phyloP scores from a whole-genome alignment of 2,113 vertebrate genomes.

The Heterochromis multidens region DNA sequence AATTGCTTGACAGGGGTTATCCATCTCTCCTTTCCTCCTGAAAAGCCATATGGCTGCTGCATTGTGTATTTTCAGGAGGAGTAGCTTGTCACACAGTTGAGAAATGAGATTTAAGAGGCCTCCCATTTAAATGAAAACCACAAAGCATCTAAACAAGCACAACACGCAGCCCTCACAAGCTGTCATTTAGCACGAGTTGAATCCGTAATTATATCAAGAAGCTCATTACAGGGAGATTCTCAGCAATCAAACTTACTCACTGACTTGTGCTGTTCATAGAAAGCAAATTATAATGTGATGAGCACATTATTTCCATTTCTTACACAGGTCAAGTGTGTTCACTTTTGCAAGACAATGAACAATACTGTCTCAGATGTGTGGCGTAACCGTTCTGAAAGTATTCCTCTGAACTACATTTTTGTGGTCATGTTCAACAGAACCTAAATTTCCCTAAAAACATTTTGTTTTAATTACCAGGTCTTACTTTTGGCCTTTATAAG shows the following conservation, averaged over 20 bases:
- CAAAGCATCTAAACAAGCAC: conserved; percentile 36
- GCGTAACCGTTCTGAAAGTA: not conserved
- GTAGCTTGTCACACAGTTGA: conserved; percentile 9
- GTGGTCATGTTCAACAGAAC: not conserved
- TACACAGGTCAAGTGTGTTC: not conserved
- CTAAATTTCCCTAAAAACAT: not conserved
- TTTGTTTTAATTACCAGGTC: not conserved
- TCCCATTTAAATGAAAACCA: conserved; percentile 35
- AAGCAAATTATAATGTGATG: conserved; percentile 17
- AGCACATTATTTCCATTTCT: not conserved
- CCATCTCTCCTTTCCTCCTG: not conserved
- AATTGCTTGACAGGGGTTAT: not conserved
- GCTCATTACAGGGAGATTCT: not conserved
- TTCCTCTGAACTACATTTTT: not conserved
- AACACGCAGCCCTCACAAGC: conserved; percentile 15
- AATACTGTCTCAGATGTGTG: not conserved
- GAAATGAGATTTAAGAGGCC: conserved; percentile 32
- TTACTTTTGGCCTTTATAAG: not conserved
- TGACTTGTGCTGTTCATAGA: not conserved
- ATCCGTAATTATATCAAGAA: conserved; percentile 50
- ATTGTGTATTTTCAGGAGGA: not conserved
- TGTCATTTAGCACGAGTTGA: conserved; percentile 35
- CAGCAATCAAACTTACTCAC: not conserved
- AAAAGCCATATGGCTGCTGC: not conserved
- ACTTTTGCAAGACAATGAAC: not conserved